phyloP scores from a whole-genome alignment of 1,140 invertebrate species.

The Spodoptera frugiperda region DNA sequence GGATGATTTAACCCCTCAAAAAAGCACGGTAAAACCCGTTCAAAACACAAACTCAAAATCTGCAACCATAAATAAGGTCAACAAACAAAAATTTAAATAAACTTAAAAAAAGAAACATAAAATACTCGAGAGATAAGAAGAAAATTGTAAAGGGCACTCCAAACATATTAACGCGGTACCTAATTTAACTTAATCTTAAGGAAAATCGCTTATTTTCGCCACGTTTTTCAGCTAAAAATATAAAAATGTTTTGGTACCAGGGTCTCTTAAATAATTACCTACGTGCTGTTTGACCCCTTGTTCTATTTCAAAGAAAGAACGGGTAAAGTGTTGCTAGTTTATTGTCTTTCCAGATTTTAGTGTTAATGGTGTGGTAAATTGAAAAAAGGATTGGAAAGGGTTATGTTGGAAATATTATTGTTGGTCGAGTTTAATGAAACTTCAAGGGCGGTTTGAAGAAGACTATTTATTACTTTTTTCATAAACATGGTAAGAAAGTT shows the following conservation, averaged over 20 bases:
- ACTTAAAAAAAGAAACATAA: conserved; percentile 29
- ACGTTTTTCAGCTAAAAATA: conserved; percentile 61
- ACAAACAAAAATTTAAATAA: conserved; percentile 10
- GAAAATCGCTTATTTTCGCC: conserved; percentile 59
- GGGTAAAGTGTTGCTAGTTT: conserved; percentile 22
- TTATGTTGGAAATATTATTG: too few species aligned
- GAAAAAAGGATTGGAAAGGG: background rate
- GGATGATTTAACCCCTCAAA: too few species aligned
- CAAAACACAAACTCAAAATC: background rate
- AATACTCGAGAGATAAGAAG: conserved; percentile 30
- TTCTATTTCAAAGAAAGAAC: conserved; percentile 59
- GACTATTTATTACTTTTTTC: too few species aligned
- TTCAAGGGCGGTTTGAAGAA: too few species aligned
- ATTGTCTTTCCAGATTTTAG: conserved; percentile 12
- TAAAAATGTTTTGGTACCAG: conserved; percentile 58
- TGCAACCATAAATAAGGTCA: background rate
- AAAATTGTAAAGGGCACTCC: conserved; percentile 51
- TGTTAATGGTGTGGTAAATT: background rate
- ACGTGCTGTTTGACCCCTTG: conserved; percentile 72
- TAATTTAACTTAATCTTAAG: conserved; percentile 54
- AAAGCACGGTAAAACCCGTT: background rate
- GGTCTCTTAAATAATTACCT: conserved; percentile 73
- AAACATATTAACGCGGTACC: conserved; percentile 52
- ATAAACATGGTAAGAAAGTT: too few species aligned
- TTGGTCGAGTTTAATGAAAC: too few species aligned